Evolutionary conservation across 2,888 invertebrate genomes (phyloP).

Genomic region (Pyralis farinalis): DNA sequence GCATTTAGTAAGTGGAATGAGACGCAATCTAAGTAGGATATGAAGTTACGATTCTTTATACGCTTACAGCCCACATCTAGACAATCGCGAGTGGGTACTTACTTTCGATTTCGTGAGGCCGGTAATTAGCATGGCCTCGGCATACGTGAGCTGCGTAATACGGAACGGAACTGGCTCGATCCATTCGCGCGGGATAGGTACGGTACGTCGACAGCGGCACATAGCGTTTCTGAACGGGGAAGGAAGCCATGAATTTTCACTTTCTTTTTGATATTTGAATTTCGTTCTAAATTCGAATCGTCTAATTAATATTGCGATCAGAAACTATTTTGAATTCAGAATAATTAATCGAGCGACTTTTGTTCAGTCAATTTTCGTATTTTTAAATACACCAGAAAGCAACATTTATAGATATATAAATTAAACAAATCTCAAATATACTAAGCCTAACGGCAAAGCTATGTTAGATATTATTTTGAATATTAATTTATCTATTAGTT

Average conservation of each 20-base stretch:
- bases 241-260: constrained; percentile 52
- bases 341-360: constrained; percentile 22
- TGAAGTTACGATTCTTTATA: constrained; percentile 47
- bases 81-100: constrained; percentile 36
- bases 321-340: constrained; percentile 28
- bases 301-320: constrained; percentile 53
- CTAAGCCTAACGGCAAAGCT: too few species aligned
- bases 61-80: constrained; percentile 55
- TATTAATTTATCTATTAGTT: too few species aligned
- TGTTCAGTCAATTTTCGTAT: background rate
- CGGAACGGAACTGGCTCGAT: constrained; percentile 59
- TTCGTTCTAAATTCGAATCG: constrained; percentile 41
- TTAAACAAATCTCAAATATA: too few species aligned
- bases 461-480: too few species aligned
- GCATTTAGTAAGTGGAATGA: constrained; percentile 24
- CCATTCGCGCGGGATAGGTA: constrained; percentile 13
- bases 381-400: too few species aligned
- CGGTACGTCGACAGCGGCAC: constrained; percentile 5
- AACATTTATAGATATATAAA: too few species aligned
- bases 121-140: constrained; percentile 74
- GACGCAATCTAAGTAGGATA: constrained; percentile 33
- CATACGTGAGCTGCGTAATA: constrained; percentile 65
- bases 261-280: constrained; percentile 68
- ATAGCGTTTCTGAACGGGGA: constrained; percentile 13
- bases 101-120: constrained; percentile 77